phyloP scores from a whole-genome alignment of 2,113 vertebrate genomes.

The Leptodactylus fuscus region DNA sequence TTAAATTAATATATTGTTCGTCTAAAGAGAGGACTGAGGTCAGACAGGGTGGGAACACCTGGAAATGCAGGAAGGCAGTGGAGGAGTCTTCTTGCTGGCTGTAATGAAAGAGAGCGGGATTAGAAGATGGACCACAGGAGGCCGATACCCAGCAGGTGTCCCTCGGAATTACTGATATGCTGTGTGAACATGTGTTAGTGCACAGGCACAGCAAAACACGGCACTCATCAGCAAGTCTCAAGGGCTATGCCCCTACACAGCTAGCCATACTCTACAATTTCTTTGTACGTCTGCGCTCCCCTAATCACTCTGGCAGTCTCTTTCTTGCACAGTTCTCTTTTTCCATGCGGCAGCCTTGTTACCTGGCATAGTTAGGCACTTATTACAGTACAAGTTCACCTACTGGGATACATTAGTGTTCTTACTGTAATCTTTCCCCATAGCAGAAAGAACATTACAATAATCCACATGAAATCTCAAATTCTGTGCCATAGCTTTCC shows the following conservation, averaged over 20 bases:
- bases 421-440: background rate
- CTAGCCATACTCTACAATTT: constrained; percentile 3
- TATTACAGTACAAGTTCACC: background rate
- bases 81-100: constrained; percentile 20
- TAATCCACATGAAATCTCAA: background rate
- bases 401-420: background rate
- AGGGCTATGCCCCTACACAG: constrained; percentile 24
- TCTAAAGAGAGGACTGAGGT: background rate
- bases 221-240: constrained; percentile 28
- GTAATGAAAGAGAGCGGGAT: constrained; percentile 22
- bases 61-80: constrained; percentile 20
- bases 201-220: background rate
- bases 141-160: constrained; percentile 47
- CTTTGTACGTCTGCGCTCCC: background rate
- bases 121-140: constrained; percentile 6
- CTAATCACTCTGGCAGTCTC: constrained; percentile 51
- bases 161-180: constrained; percentile 34
- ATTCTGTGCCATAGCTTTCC: background rate
- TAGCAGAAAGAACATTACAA: background rate
- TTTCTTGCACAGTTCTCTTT: background rate
- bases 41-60: constrained; percentile 8
- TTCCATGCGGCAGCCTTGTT: background rate
- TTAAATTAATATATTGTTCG: constrained; percentile 13
- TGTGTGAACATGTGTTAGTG: constrained; percentile 46
- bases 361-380: background rate